Percentiles rank a stretch among this genome's conserved stretches.
These are phyloP conservation scores for Pipistrellus pipistrellus DNA, from an alignment of 2,797 vertebrate genomes.

Conservation along the genomic window DNA sequence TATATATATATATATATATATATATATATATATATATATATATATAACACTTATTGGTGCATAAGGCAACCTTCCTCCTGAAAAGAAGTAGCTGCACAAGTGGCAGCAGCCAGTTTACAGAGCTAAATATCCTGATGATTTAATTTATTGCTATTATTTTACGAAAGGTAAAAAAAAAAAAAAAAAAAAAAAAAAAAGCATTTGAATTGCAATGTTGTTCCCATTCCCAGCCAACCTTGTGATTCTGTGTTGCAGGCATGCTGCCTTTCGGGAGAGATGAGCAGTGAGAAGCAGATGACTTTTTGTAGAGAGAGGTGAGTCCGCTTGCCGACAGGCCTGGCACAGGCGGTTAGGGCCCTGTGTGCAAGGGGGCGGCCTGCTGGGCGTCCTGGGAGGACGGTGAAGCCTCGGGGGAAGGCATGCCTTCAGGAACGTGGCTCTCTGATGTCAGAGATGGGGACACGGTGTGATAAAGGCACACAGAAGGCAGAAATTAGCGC, in stretches of 20 bases:
- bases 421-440: neutral
- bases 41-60: constrained; percentile 84
- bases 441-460: constrained; percentile 51
- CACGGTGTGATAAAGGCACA: constrained; percentile 11
- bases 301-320: neutral
- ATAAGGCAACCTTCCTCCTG: constrained; percentile 83
- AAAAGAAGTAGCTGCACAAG: constrained; percentile 81
- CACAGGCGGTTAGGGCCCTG: neutral
- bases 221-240: constrained; percentile 53
- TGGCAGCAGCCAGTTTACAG: constrained; percentile 83
- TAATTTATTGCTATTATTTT: constrained; percentile 82
- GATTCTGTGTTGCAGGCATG: constrained; percentile 47
- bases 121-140: constrained; percentile 86
- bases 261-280: constrained; percentile 50
- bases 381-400: neutral
- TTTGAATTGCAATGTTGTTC: constrained; percentile 73
- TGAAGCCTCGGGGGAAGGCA: neutral
- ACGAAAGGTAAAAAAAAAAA: constrained; percentile 42
- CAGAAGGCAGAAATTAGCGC: constrained; percentile 64
- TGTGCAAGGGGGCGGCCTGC: neutral
- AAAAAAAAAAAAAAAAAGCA: constrained; percentile 53
- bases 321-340: neutral
- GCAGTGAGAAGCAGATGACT: constrained; percentile 10
- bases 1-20: too few relatives aligned
- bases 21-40: too few relatives aligned